Base-by-base conservation (phyloP, 2,113 vertebrate species). In the Siniperca knerii region DNA sequence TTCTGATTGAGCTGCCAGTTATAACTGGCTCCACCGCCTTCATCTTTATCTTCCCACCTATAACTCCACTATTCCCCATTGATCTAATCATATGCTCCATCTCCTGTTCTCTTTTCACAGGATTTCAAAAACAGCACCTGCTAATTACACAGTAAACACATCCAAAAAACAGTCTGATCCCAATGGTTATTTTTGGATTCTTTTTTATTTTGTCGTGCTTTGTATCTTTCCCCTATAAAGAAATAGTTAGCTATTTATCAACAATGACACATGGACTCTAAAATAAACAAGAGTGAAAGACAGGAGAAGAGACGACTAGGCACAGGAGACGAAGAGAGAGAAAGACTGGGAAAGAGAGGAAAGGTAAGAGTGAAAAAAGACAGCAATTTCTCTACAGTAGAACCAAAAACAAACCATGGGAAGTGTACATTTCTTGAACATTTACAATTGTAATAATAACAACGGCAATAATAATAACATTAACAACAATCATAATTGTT, bases 221-320 rank as follows among this genome's bases (percentile, higher is more conserved):
- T 94, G 93, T 93, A 94, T 95, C 93, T 96, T 96, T 95, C 92
- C 92, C 94, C 95, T 96, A 96, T 95, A 96, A 96, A 96, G 96
- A 95, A 96, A 96, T 95, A 94, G 94, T 96, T 96, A 96, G 95
- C 95, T 96, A 96, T 95, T 96, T 96, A 96, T 96, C 95, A 96
- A 96, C 95, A 96, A 92, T 94, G 93, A 95, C 95, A 92, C 91
- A 88, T 93, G 93, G 92, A 96, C 94, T 94, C 92, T 88, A 93
- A 96, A 96, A 92, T 92, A 93, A 95, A 95, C 92, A 91, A 80
- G 90, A 93, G 91, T 89, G 90, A 93, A 92, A 90, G 87, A 93
- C 82, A 87, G 91, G 92, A 93, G 91, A 95, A 91, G 82, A 92
- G 89, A 94, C 89, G 58, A 92, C 91, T 91, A 89, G 91, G 92